Evolutionary conservation across 2,888 invertebrate genomes (phyloP).

Genomic region (Baronia brevicornis): DNA sequence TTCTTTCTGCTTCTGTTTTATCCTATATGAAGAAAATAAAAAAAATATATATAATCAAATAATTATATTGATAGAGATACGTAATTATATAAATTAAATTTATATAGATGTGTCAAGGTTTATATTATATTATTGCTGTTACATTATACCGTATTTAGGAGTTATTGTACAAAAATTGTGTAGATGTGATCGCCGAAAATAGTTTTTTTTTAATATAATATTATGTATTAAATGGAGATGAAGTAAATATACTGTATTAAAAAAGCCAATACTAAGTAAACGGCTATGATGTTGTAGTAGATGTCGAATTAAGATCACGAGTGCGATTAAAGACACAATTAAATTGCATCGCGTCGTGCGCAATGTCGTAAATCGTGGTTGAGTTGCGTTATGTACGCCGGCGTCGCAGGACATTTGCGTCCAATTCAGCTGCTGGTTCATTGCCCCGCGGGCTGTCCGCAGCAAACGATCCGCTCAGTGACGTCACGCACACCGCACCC

Average conservation of each 20-base stretch:
- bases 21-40: no score
- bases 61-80: no score
- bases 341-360: conserved; percentile 35
- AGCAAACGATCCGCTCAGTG: conserved; percentile 53
- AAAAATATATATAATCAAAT: no score
- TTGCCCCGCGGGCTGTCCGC: conserved; percentile 50
- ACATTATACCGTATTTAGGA: no score
- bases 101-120: no score
- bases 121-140: no score
- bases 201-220: no score
- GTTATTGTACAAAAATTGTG: no score
- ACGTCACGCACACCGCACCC: conserved; percentile 62
- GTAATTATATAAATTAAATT: no score
- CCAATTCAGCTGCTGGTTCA: conserved; percentile 67
- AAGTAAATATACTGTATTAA: background rate
- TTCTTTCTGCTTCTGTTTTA: no score
- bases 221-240: background rate
- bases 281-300: background rate
- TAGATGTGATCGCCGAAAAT: no score
- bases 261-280: background rate
- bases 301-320: conserved; percentile 18
- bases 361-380: conserved; percentile 50
- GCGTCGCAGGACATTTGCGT: conserved; percentile 62
- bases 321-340: conserved; percentile 28
- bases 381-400: conserved; percentile 44